Evolutionary conservation across 1,140 invertebrate genomes (phyloP).

Genomic region (Saccostrea echinata): DNA sequence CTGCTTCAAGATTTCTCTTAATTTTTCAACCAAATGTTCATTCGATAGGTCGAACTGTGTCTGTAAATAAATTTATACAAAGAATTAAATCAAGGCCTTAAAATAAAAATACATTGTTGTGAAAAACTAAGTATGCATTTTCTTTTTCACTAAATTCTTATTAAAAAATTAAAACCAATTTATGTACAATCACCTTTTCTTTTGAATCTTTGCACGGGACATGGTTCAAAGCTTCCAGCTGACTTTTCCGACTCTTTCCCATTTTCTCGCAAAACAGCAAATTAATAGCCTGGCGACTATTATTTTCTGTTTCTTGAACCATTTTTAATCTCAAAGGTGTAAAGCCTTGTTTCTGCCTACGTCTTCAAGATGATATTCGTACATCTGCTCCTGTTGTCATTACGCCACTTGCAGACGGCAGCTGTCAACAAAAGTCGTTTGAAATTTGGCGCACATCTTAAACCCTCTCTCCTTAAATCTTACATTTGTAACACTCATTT

Average conservation of each 20-base stretch:
- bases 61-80: not conserved
- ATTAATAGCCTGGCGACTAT: not conserved
- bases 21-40: not conserved
- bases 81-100: too few species aligned
- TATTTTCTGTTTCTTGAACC: not conserved
- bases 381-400: not conserved
- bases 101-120: not conserved
- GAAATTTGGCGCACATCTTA: conserved; percentile 8
- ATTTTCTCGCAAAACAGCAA: not conserved
- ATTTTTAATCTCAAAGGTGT: not conserved
- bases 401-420: conserved; percentile 15
- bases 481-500: not conserved
- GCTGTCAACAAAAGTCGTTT: conserved; percentile 25
- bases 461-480: not conserved
- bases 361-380: not conserved
- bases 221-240: not conserved
- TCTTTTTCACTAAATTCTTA: not conserved
- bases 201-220: not conserved
- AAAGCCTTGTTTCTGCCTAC: not conserved
- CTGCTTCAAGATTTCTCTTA: not conserved
- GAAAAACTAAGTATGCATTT: not conserved
- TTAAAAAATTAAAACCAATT: not conserved
- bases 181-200: not conserved
- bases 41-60: not conserved
- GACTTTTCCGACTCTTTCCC: not conserved